Evolutionary conservation across 2,113 vertebrate species (phyloP), one percentile per base, ranked within the genome.

Genomic region (Oriolus oriolus): DNA sequence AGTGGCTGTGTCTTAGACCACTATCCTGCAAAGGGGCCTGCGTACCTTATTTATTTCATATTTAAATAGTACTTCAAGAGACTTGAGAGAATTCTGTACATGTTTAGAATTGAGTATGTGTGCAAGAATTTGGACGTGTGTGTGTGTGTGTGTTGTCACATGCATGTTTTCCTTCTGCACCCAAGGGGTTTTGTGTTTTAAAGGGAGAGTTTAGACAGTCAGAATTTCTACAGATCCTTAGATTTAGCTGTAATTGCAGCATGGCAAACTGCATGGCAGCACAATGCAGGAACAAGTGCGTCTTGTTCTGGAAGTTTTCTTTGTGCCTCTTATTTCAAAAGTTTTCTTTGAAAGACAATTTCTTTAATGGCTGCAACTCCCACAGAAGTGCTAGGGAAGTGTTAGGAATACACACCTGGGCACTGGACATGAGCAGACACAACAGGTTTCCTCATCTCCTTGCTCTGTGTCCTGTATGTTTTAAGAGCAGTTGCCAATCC

Each of bases 301-400:
- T 22, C 65, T 82, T 57, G 24, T 14, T 83, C 37, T 35, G 49
- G 66, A 53, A 70, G 41, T 65, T 83, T 60, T 61, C 26, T 57
- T 50, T 39, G 13, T 56, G 12, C 26, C 56, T 71, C 14, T 42
- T n/a, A 12, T 24, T 61, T 23, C 19, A 7, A 27, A 59, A 42
- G 11, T 37, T 91, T 73, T 20, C 57, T 71, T 69, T 69, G 41
- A 49, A 68, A 76, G 65, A 24, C 1, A 0, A 73, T 69, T 57
- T 82, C 74, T 77, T 76, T 9, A 28, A 45, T 15, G 44, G n/a
- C 78, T 89, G 57, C 45, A 42, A 1, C 8, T 87, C 26, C 26
- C 30, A 37, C 41, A 9, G 11, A 75, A 8, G 39, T 33, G n/a
- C 87, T 13, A 10, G 6, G 0, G 0, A 20, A 23, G 63, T 4